Conservation (phyloP, 2,888 invertebrate species). For the Fissipunctia ypsillon region DNA sequence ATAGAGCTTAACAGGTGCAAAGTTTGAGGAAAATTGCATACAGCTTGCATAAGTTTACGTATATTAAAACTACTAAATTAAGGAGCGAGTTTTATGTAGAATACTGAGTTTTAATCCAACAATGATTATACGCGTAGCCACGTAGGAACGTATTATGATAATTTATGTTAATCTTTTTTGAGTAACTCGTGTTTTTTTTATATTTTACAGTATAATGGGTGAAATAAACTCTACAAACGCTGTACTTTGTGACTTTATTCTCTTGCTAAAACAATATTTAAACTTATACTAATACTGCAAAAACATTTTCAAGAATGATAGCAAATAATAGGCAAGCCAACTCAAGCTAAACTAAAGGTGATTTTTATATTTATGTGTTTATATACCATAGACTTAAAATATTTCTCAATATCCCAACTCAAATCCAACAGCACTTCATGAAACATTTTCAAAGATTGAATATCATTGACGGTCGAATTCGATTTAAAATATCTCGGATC, state of each 20-base stretch:
- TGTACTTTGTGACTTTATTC: neutral
- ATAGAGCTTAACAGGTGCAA: conserved; percentile 76
- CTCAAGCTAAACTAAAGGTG: neutral
- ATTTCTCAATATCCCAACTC: conserved; percentile 7
- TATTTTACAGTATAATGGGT: neutral
- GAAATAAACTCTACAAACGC: neutral
- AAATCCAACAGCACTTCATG: conserved; percentile 56
- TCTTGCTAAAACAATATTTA: too few relatives aligned
- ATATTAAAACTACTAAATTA: conserved; percentile 79
- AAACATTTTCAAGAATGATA: neutral
- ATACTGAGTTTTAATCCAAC: conserved; percentile 56
- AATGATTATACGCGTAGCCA: conserved; percentile 30
- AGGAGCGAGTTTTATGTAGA: conserved; percentile 63
- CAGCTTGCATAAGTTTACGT: conserved; percentile 73
- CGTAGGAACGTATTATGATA: conserved; percentile 21
- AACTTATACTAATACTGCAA: too few relatives aligned
- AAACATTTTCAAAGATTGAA: conserved; percentile 70
- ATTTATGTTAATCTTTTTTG: neutral
- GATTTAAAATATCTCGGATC: conserved; percentile 75
- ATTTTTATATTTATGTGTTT: neutral
- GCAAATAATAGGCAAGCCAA: too few relatives aligned
- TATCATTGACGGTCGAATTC: conserved; percentile 72
- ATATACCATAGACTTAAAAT: conserved; percentile 24
- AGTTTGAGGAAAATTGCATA: conserved; percentile 78
- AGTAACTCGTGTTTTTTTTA: neutral